Evolutionary conservation across 2,888 invertebrate genomes (phyloP).

Genomic region (Rotaria sp.): DNA sequence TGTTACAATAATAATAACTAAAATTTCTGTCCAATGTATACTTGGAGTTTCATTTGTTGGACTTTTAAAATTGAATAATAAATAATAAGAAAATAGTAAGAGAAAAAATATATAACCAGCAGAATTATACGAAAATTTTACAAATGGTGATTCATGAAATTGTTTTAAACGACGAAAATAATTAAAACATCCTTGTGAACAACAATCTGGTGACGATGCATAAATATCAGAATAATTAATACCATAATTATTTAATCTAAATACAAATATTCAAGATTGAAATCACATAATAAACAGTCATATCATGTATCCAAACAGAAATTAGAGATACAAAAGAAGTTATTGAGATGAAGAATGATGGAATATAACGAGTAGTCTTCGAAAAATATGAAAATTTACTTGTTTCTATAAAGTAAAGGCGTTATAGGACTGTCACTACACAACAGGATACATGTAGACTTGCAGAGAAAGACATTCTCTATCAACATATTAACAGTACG

Average conservation of each 20-base stretch:
- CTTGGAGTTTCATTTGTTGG: slow-evolving; percentile 17
- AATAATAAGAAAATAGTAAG: slow-evolving; percentile 29
- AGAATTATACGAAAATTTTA: background rate
- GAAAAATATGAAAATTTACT: too few relatives aligned
- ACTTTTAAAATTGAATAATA: slow-evolving; percentile 28
- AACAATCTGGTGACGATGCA: background rate
- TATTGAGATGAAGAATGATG: too few relatives aligned
- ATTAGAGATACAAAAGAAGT: too few relatives aligned
- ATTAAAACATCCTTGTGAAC: background rate
- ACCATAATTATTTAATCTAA: background rate
- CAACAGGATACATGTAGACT: too few relatives aligned
- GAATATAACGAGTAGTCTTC: too few relatives aligned
- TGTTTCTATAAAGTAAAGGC: too few relatives aligned
- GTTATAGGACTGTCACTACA: too few relatives aligned
- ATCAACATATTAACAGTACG: too few relatives aligned
- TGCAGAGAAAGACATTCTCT: too few relatives aligned
- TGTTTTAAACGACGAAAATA: background rate
- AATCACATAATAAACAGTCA: too few relatives aligned
- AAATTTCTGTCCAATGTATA: slow-evolving; percentile 30
- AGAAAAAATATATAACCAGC: slow-evolving; percentile 34
- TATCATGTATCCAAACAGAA: too few relatives aligned
- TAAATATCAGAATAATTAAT: background rate
- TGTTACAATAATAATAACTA: background rate
- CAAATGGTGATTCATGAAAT: background rate
- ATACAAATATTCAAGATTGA: background rate